Conservation (phyloP, 1,140 invertebrate genomes). For the Drosophila pallidifrons region DNA sequence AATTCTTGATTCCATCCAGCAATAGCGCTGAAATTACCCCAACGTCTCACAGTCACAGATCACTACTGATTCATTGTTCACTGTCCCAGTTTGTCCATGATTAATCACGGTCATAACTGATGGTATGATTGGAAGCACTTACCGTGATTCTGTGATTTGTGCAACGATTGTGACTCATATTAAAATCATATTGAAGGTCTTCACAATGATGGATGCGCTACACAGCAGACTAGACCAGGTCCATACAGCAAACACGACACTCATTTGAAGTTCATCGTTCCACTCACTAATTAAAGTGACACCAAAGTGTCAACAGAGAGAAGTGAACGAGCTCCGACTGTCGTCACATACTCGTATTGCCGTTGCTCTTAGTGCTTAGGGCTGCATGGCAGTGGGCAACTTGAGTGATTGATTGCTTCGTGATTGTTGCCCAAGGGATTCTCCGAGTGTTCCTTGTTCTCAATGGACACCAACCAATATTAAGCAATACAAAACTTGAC, state of each 20-base stretch:
- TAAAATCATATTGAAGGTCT: conserved; percentile 50
- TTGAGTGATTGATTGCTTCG: conserved; percentile 66
- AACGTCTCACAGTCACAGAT: too few relatives aligned
- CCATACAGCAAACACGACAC: conserved; percentile 12
- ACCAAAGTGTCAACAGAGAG: conserved; percentile 31
- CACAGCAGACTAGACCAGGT: not conserved
- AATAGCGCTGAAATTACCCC: too few relatives aligned
- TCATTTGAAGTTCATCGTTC: not conserved
- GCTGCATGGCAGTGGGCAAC: conserved; percentile 13
- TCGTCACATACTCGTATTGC: conserved; percentile 39
- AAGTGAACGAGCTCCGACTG: conserved; percentile 1
- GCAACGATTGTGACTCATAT: conserved; percentile 32
- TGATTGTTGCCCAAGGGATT: conserved; percentile 57
- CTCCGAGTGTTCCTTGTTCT: not conserved
- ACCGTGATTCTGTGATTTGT: conserved; percentile 57
- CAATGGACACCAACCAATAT: too few relatives aligned
- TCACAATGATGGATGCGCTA: conserved; percentile 59
- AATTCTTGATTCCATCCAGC: too few relatives aligned
- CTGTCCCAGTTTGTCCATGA: conserved; percentile 38
- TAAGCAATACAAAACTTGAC: too few relatives aligned
- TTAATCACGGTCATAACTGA: conserved; percentile 52
- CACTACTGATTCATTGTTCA: not conserved
- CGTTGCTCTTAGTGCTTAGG: too few relatives aligned
- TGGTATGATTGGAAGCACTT: conserved; percentile 53
- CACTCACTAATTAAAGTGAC: conserved; percentile 63